Percentiles rank a stretch among this genome's conserved stretches.
Conservation (phyloP, 2,113 vertebrate genomes). For the Poeciliopsis turrubarensis region DNA sequence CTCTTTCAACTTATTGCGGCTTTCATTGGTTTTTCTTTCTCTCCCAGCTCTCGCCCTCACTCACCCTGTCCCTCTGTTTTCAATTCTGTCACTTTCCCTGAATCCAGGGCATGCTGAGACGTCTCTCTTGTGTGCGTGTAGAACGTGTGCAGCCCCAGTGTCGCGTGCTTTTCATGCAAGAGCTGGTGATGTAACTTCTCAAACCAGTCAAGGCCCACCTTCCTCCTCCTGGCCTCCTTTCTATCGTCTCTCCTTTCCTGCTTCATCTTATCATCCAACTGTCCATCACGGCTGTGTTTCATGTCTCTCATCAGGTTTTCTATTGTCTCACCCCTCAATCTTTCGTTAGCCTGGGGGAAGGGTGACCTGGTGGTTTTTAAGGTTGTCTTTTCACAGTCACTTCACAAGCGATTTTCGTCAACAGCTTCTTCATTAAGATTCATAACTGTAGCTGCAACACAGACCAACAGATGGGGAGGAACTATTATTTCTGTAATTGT, state of each 20-base stretch:
- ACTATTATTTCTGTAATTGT: neutral
- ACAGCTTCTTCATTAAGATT: constrained; percentile 2
- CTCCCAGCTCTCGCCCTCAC: constrained; percentile 14
- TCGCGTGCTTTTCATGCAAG: constrained; percentile 62
- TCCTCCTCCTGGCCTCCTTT: constrained; percentile 13
- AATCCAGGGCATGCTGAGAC: constrained; percentile 43
- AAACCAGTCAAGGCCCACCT: constrained; percentile 51
- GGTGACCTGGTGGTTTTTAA: constrained; percentile 11
- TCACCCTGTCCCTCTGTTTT: constrained; percentile 39
- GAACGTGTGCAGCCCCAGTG: constrained; percentile 41
- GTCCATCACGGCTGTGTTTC: constrained; percentile 1
- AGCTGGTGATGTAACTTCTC: constrained; percentile 67
- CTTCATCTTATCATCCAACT: neutral
- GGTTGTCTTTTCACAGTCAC: constrained; percentile 31
- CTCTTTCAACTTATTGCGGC: constrained; percentile 54
- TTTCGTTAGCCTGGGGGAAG: constrained; percentile 8
- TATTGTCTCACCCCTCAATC: constrained; percentile 11
- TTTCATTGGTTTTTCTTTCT: constrained; percentile 21
- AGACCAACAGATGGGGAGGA: neutral
- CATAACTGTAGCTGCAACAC: neutral
- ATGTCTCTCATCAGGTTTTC: constrained; percentile 8
- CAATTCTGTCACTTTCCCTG: constrained; percentile 50
- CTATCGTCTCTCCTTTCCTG: neutral
- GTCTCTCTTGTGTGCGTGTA: constrained; percentile 8
- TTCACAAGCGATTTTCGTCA: constrained; percentile 35